phyloP scores from a whole-genome alignment of 2,888 invertebrate species.

The Quadroppia sp. region DNA sequence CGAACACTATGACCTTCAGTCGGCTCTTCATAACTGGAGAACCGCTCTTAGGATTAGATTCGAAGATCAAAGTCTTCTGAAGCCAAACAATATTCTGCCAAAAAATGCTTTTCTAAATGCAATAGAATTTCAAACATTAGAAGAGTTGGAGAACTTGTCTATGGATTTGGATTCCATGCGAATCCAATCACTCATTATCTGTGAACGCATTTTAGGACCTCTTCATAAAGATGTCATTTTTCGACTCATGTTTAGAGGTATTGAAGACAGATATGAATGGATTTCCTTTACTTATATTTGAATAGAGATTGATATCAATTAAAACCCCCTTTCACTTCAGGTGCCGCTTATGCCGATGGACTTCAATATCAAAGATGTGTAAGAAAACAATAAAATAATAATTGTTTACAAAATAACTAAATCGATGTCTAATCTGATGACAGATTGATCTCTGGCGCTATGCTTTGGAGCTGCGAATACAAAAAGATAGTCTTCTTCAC shows the following conservation, averaged over 20 bases:
- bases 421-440: too few relatives aligned
- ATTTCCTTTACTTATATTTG: too few relatives aligned
- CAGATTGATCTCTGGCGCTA: conserved; percentile 76
- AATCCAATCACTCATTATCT: conserved; percentile 79
- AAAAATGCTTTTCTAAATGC: conserved; percentile 64
- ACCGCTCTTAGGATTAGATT: conserved; percentile 67
- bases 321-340: conserved; percentile 54
- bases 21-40: conserved; percentile 72
- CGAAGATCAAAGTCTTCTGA: conserved; percentile 45
- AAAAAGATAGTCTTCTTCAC: conserved; percentile 66
- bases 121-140: conserved; percentile 67
- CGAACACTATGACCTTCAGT: conserved; percentile 70
- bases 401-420: too few relatives aligned
- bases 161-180: conserved; percentile 79
- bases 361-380: conserved; percentile 67
- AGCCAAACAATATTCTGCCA: conserved; percentile 57
- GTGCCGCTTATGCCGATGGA: conserved; percentile 59
- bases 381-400: neutral
- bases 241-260: conserved; percentile 50
- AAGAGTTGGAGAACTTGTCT: conserved; percentile 67
- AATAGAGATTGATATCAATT: too few relatives aligned
- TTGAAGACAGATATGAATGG: conserved; percentile 36
- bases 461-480: conserved; percentile 72
- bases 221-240: conserved; percentile 82
- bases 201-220: conserved; percentile 78